Percentiles rank a stretch among this genome's conserved stretches.
Conservation (phyloP, 2,797 vertebrate species). For the Gymnodraco acuticeps region DNA sequence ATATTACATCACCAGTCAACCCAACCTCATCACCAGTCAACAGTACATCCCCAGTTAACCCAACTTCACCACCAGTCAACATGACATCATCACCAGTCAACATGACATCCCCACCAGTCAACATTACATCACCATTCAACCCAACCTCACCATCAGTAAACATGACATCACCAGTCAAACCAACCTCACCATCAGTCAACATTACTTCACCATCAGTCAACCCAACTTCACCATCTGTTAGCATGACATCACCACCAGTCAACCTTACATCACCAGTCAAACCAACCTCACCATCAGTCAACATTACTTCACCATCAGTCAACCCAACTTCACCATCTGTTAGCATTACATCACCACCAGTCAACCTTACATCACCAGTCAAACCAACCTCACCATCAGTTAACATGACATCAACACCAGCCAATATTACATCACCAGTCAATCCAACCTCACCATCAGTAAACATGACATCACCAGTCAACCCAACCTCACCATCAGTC, state of each 20-base stretch:
- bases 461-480: neutral
- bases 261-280: neutral
- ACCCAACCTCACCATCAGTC: neutral
- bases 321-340: neutral
- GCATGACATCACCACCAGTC: neutral
- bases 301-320: neutral
- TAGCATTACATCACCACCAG: neutral
- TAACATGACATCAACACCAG: no score
- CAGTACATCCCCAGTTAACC: neutral
- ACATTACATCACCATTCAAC: neutral
- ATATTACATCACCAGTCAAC: neutral
- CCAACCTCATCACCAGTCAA: neutral
- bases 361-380: neutral
- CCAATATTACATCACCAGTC: neutral
- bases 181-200: neutral
- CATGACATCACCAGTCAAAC: neutral
- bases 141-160: neutral
- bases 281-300: neutral
- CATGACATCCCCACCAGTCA: neutral
- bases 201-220: no score
- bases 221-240: no score
- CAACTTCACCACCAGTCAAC: neutral
- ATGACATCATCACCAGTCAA: neutral
- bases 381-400: rapidly evolving
- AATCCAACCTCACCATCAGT: neutral